A percentile compares a stretch with the other conserved stretches of the same genome.
Evolutionary conservation across 2,797 vertebrate genomes (phyloP).

Genomic region (Agapornis canus): DNA sequence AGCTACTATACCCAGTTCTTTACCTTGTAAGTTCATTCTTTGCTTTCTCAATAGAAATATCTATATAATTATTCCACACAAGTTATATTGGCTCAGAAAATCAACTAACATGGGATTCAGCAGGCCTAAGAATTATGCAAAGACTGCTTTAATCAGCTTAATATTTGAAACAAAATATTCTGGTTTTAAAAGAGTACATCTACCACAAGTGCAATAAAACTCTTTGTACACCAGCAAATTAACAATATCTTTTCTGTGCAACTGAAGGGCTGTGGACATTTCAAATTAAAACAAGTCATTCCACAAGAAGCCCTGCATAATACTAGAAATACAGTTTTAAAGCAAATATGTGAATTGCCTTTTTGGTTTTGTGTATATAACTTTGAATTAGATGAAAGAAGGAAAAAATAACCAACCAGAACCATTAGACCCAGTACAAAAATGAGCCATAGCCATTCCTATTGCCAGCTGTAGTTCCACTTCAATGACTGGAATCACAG

Average conservation of each 20-base stretch:
- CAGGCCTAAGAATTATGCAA: conserved; percentile 38
- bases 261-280: neutral
- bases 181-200: neutral
- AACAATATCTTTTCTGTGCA: neutral
- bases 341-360: fast-evolving
- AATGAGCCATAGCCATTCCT: neutral
- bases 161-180: neutral
- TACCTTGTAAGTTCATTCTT: neutral
- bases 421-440: neutral
- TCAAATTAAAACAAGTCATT: neutral
- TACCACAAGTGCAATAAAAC: neutral
- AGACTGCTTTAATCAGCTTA: conserved; percentile 47
- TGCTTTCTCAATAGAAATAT: neutral
- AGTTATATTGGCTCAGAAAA: conserved; percentile 11
- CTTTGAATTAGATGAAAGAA: neutral
- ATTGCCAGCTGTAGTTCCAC: neutral
- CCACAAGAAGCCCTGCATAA: neutral
- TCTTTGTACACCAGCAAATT: neutral
- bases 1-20: neutral
- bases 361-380: neutral
- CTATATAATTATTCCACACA: neutral
- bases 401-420: neutral
- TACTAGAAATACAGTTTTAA: neutral
- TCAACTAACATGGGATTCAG: conserved; percentile 23
- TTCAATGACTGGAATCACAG: neutral